Base-by-base conservation (phyloP, 2,113 vertebrate species). In the Ammodytes marinus region DNA sequence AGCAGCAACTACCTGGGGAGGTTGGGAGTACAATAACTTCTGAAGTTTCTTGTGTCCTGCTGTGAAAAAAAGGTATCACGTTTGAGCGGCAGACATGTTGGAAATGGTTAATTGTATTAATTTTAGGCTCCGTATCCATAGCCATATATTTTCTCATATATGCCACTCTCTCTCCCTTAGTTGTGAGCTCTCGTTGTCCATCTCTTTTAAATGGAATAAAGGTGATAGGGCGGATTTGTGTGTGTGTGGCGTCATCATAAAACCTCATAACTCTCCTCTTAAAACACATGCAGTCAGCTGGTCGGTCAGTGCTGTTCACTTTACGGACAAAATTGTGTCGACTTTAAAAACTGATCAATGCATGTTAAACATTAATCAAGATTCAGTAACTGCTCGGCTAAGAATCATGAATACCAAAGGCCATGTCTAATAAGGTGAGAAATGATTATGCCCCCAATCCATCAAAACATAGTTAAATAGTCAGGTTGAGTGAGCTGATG, bases 1-100 rank as follows among this genome's bases (percentile, higher is more conserved):
- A 71, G 63, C 78, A 84, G 42, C 8, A 19, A 19, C 54, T 49
- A 79, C 74, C 82, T 40, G 61, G 9, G 68, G 79, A 66, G 59
- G 73, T 47, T 69, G 66, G 50, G 66, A 75, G 46, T 14, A 54
- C 55, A 9, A 45, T 68, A 57, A 19, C 58, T 12, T 52, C 39
- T 79, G 17, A 69, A 74, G 55, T 60, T 35, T 52, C 66, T 75
- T 40, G 39, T 4, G 14, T 63, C 72, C 53, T 50, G 53, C 50
- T 69, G 78, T 68, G 74, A 59, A 68, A 73, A 78, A 53, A 43
- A 46, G 67, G 67, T 73, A 40, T 40, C 42, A 50, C 19, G 35
- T 64, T 37, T n/a, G 65, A 11, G 6, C 39, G 14, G 58, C 40
- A 60, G 72, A 68, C 50, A 67, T 12, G 42, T 37, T 54, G 35